Evolutionary conservation across 2,888 invertebrate genomes (phyloP), one percentile per base, ranked within the genome.

Genomic region (Oscheius sp.): DNA sequence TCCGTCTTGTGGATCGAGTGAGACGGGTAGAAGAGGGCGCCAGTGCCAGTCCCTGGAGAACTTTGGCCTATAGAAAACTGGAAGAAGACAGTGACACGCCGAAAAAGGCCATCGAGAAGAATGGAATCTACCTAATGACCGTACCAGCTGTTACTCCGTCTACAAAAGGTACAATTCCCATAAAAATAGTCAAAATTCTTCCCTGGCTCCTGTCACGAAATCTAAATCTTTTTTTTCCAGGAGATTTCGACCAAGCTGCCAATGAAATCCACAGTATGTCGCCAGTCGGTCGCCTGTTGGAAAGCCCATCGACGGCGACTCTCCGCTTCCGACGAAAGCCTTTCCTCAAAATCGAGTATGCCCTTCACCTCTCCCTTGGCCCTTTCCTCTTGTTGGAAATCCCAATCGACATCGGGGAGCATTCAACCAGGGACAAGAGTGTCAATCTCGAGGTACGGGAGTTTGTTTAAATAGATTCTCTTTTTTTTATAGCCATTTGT

Each of bases 271-370:
- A 80, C 46, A 75, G 72, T 9, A 56, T 77, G 70, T 75, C 76
- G 21, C 76, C 79, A 27, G 72, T 72, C 35, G 79, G 78, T 52
- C 76, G 75, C 12, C 71, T 81, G 7, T 35, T 77, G 35, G 83
- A 83, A 63, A 79, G 79, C 61, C 81, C 81, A 23, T 80, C 80
- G 0, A 80, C 81, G 0, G 81, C 83, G 5, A 83, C 83, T 2
- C 73, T 83, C 16, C 71, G 80, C n/a, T 79, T 83, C 73, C 75
- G 83, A 25, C 75, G 75, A 52, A 73, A 75, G 52, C 83, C 83
- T 64, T 83, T 81, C 68, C 68, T 83, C 35, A 79, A 77, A 27
- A 73, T 83, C n/a, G 79, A 83, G 43, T 83, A 83, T 61, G 83
- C 79, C 25, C 63, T 83, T 53, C 83, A 83, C 73, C 72, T 82